phyloP scores from a whole-genome alignment of 2,113 vertebrate genomes.

The Notiomystis cincta region DNA sequence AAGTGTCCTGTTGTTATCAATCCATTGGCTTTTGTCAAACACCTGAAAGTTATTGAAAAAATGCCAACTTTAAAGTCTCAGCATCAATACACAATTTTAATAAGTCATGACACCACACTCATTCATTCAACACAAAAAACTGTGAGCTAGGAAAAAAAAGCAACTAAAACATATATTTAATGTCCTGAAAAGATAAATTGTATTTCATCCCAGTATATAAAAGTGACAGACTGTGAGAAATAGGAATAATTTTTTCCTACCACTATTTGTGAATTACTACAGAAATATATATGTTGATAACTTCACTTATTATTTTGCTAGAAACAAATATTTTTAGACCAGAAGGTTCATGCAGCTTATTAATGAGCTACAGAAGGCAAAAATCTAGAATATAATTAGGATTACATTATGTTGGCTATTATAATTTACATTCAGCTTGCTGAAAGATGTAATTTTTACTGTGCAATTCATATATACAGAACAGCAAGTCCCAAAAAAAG shows the following conservation, averaged over 20 bases:
- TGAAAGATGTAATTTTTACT: not conserved
- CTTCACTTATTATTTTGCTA: constrained; percentile 23
- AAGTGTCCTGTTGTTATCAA: not conserved
- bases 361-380: constrained; percentile 25
- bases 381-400: not conserved
- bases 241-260: constrained; percentile 26
- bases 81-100: not conserved
- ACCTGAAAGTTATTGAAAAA: not conserved
- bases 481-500: not conserved
- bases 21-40: not conserved
- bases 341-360: not conserved
- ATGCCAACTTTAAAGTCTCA: not conserved
- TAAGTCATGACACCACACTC: not conserved
- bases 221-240: constrained; percentile 40
- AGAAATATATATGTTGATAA: not conserved
- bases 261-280: not conserved
- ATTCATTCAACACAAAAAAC: not conserved
- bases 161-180: constrained; percentile 2
- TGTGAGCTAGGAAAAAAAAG: not conserved
- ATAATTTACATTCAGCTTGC: not conserved
- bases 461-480: not conserved
- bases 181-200: constrained; percentile 9
- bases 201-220: not conserved
- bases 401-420: not conserved
- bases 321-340: not conserved